These are phyloP conservation scores for Tylochromis polylepis DNA, from an alignment of 2,113 vertebrate genomes.

Conservation along the genomic window DNA sequence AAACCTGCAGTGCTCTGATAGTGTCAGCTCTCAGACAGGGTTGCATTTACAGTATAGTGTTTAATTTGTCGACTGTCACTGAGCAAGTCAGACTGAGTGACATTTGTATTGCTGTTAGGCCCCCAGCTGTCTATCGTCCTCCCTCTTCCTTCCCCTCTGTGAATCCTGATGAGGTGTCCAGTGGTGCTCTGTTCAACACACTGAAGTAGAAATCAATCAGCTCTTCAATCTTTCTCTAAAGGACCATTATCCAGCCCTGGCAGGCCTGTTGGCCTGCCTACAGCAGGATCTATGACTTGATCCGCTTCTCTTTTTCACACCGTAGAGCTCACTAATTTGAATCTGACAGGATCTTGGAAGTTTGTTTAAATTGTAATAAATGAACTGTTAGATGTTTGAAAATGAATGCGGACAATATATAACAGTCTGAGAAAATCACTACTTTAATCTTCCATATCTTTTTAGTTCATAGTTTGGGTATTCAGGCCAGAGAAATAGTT, in stretches of 20 bases:
- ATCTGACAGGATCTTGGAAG: background rate
- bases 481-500: no score
- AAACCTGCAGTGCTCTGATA: constrained; percentile 14
- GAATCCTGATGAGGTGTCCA: constrained; percentile 61
- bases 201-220: constrained; percentile 73
- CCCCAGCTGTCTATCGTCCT: constrained; percentile 11
- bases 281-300: constrained; percentile 19
- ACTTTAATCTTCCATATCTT: background rate
- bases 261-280: constrained; percentile 23
- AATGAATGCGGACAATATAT: background rate
- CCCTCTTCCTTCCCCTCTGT: background rate
- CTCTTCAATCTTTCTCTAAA: constrained; percentile 63
- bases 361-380: background rate
- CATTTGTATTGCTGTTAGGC: constrained; percentile 62
- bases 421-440: background rate
- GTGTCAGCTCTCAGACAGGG: constrained; percentile 7
- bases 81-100: constrained; percentile 19
- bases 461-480: background rate
- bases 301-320: constrained; percentile 4
- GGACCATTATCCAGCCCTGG: constrained; percentile 50
- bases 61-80: constrained; percentile 42
- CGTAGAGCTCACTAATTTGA: background rate
- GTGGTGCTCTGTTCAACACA: constrained; percentile 20
- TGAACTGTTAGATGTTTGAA: background rate
- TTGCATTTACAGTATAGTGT: constrained; percentile 51